phyloP scores from a whole-genome alignment of 2,797 vertebrate genomes.

The Helarctos malayanus region DNA sequence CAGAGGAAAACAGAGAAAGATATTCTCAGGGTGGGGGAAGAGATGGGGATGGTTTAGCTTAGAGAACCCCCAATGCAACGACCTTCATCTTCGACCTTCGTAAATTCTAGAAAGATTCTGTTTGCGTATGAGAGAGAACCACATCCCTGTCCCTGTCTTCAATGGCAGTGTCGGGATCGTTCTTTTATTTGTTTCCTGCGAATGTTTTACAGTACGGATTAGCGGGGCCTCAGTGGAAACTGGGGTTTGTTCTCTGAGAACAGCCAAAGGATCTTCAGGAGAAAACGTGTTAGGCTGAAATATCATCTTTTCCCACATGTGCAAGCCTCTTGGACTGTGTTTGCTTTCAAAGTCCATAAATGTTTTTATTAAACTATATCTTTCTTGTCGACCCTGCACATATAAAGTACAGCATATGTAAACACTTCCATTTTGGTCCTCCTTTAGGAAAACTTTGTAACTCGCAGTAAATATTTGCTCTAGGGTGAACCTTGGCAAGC shows the following conservation, averaged over 20 bases:
- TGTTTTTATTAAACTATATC: constrained; percentile 82
- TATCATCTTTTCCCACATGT: constrained; percentile 77
- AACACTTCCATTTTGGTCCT: constrained; percentile 77
- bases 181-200: constrained; percentile 59
- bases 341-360: constrained; percentile 80
- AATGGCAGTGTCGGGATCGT: neutral
- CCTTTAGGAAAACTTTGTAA: constrained; percentile 74
- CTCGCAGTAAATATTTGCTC: constrained; percentile 81
- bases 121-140: neutral
- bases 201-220: constrained; percentile 77
- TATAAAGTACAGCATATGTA: constrained; percentile 57
- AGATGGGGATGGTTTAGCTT: neutral
- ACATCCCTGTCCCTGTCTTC: neutral
- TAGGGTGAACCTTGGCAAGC: constrained; percentile 70
- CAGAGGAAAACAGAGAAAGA: neutral
- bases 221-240: constrained; percentile 59
- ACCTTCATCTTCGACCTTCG: neutral
- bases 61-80: neutral
- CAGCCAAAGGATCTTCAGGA: constrained; percentile 59
- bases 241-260: constrained; percentile 56
- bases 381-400: constrained; percentile 70
- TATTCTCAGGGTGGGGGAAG: neutral
- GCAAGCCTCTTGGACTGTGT: constrained; percentile 71
- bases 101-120: constrained; percentile 29
- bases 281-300: constrained; percentile 75